Base-by-base conservation (phyloP, 1,140 invertebrate genomes). In the Macrosteles quadrilineatus region DNA sequence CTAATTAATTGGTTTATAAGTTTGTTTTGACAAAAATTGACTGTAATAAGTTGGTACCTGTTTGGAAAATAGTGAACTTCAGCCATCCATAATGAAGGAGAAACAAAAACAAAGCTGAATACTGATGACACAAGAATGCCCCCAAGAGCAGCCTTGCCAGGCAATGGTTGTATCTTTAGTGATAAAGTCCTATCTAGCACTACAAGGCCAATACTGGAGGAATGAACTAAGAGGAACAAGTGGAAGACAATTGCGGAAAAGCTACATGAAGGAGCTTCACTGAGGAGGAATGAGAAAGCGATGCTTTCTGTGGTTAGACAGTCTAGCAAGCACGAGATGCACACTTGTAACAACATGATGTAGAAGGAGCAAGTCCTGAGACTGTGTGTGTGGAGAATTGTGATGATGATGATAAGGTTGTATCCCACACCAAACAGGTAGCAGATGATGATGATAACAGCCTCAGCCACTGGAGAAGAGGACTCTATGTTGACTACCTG, bases 1-100 rank as follows among this genome's bases (percentile, higher is more conserved):
- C n/a, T n/a, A n/a, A n/a, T n/a, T n/a, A n/a, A n/a, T n/a, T n/a
- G n/a, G n/a, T n/a, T n/a, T n/a, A n/a, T n/a, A n/a, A n/a, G n/a
- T n/a, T n/a, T n/a, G n/a, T n/a, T n/a, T n/a, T n/a, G n/a, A n/a
- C n/a, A n/a, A n/a, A n/a, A n/a, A n/a, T n/a, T n/a, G n/a, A n/a
- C n/a, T n/a, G n/a, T n/a, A n/a, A n/a, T n/a, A n/a, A n/a, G 47
- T 21, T 9, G 4, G 4, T 17, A 50, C 47, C 47, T 50, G 47
- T 50, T 50, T 50, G 47, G 47, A n/a, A 50, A 50, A 19, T 50
- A 50, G 47, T 50, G n/a, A n/a, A 50, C 21, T 17, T 50, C 47
- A 19, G 21, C 4, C 14, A 21, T 19, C 4, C 47, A 9, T 3
- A 50, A 50, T n/a, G n/a, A 11, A 19, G 47, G 47, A 3, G n/a